phyloP scores from a whole-genome alignment of 2,113 vertebrate genomes.

The Jaculus jaculus region DNA sequence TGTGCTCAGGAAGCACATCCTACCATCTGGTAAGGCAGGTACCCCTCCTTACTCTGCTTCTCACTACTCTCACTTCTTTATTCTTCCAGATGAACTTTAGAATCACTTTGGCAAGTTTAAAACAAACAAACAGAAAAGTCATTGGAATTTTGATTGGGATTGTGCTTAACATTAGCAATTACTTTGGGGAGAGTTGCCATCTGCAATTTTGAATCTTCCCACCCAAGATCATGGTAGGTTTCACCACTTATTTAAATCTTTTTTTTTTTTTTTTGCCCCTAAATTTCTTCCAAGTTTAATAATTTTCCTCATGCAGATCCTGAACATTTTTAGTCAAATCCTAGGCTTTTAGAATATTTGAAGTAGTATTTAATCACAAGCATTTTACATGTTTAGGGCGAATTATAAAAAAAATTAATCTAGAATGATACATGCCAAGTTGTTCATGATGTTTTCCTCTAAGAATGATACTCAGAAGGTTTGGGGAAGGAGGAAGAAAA shows the following conservation, averaged over 20 bases:
- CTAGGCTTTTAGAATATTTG: background rate
- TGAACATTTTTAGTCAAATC: slow-evolving; percentile 41
- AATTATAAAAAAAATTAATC: slow-evolving; percentile 31
- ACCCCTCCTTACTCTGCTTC: background rate
- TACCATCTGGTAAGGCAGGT: background rate
- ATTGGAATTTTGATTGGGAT: slow-evolving; percentile 52
- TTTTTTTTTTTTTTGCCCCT: background rate
- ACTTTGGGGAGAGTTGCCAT: slow-evolving; percentile 50
- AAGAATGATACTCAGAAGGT: background rate
- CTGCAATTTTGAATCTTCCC: slow-evolving; percentile 58
- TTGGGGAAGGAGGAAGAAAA: background rate
- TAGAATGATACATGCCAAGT: slow-evolving; percentile 16
- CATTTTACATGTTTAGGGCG: slow-evolving; percentile 23
- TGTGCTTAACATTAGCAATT: slow-evolving; percentile 65
- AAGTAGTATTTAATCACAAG: slow-evolving; percentile 7
- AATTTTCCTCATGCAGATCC: background rate
- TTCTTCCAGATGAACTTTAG: slow-evolving; percentile 69
- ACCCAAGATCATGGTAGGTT: slow-evolving; percentile 58
- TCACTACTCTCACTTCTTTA: slow-evolving; percentile 48
- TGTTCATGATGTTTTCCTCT: background rate
- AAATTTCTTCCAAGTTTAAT: background rate
- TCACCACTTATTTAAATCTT: slow-evolving; percentile 16
- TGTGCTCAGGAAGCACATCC: background rate
- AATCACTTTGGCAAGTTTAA: slow-evolving; percentile 62
- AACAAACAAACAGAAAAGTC: background rate